A percentile compares a stretch with the other conserved stretches of the same genome.
Evolutionary conservation across 2,113 vertebrate species (phyloP).

Genomic region (Ammodytes marinus): DNA sequence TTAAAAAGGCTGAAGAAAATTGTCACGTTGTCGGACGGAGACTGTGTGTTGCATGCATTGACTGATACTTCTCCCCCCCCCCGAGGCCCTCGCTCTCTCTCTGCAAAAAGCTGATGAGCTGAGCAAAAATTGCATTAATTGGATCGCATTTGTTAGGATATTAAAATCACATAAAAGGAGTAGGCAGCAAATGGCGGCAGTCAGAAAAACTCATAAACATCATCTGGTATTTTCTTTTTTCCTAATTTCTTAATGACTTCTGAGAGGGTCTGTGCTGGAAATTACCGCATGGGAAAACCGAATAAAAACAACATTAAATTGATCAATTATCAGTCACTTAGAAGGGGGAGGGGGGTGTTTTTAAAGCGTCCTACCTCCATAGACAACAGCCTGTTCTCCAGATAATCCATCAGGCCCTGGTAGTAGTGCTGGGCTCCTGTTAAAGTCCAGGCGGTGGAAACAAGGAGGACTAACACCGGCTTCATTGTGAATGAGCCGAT

Average conservation of each 20-base stretch:
- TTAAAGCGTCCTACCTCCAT: conserved; percentile 84
- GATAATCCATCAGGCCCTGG: conserved; percentile 86
- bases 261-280: background rate
- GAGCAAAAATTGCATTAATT: conserved; percentile 76
- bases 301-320: background rate
- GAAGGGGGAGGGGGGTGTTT: background rate
- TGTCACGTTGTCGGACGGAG: conserved; percentile 47
- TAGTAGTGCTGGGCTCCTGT: conserved; percentile 83
- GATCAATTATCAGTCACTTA: conserved; percentile 11
- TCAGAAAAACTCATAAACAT: background rate
- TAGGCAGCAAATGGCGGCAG: background rate
- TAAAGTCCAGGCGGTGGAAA: conserved; percentile 69
- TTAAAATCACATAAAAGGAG: conserved; percentile 43
- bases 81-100: conserved; percentile 27
- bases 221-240: background rate
- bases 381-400: conserved; percentile 84
- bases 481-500: conserved; percentile 76
- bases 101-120: conserved; percentile 63
- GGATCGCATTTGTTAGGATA: conserved; percentile 45
- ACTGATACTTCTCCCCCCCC: conserved; percentile 47
- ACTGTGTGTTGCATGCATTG: conserved; percentile 41
- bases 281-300: background rate
- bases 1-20: conserved; percentile 23
- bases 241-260: conserved; percentile 11
- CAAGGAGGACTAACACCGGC: conserved; percentile 70